phyloP scores from a whole-genome alignment of 2,113 vertebrate genomes.

The Trogon melanurus region DNA sequence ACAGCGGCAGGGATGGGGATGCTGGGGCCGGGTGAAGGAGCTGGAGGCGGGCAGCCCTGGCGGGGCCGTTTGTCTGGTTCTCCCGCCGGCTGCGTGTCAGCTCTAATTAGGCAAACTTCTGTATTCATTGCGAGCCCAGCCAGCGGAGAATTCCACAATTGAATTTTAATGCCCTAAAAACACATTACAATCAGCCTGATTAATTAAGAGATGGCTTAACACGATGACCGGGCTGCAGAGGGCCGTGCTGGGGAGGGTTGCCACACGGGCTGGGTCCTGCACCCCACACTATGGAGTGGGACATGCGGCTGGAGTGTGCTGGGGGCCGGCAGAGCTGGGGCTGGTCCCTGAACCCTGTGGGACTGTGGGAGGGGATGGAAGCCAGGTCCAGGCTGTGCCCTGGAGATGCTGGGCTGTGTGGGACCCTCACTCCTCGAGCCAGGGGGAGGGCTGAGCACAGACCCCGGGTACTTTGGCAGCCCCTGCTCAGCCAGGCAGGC shows the following conservation, averaged over 20 bases:
- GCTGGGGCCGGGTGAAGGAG: neutral
- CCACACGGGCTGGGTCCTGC: accelerated
- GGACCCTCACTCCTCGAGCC: neutral
- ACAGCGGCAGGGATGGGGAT: neutral
- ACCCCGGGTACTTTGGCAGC: accelerated
- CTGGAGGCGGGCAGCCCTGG: neutral
- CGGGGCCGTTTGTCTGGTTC: neutral
- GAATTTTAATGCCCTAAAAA: slow-evolving; percentile 72
- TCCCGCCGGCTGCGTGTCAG: slow-evolving; percentile 41
- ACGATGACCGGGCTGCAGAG: slow-evolving; percentile 1
- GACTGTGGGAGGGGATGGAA: neutral
- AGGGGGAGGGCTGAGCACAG: neutral
- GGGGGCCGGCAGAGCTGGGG: accelerated
- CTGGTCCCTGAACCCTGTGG: neutral
- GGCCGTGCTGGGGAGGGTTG: neutral
- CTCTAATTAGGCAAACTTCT: slow-evolving; percentile 69
- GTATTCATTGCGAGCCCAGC: slow-evolving; percentile 58
- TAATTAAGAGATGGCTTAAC: slow-evolving; percentile 69
- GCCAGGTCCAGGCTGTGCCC: neutral
- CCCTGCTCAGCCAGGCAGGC: accelerated
- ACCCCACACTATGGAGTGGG: neutral
- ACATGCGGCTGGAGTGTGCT: neutral
- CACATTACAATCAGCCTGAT: slow-evolving; percentile 68
- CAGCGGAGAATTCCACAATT: slow-evolving; percentile 63
- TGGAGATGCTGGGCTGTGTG: neutral